Base-by-base conservation (phyloP, 1,140 invertebrate species). In the Sarcophaga peregrina region DNA sequence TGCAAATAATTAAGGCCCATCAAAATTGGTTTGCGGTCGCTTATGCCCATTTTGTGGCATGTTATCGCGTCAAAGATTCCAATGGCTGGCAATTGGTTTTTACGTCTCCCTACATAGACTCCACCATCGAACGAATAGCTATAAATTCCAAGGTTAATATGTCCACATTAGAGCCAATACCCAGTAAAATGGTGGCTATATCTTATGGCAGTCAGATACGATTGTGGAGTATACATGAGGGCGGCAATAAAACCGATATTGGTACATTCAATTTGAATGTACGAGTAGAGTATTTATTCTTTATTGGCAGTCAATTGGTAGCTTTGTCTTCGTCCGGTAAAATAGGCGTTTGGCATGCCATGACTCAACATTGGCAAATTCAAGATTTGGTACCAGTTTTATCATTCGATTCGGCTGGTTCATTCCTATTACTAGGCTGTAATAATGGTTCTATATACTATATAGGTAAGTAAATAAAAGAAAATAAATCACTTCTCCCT, bases 271-370 rank as follows among this genome's bases (percentile, higher is more conserved):
- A 97, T 91, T 91, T 98, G 8, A 95, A 96, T 85, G 97, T 98
- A 2, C 93, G 96, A 0, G 97, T 99, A 2, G 98, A 99, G 89
- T 97, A 98, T 91, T 92, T 99, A 72, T 97, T 99, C 89, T 99
- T 99, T 89, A 99, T 99, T 91, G 98, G 98, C 13, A 98, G 96
- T 85, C 98, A 99, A 88, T 91, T 99, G 52, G 98, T 99, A 13
- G 98, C 98, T 4, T 92, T 99, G 17, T 98, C 97, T 58, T 91
- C 95, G 4, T 95, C 95, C 25, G 98, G 98, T n/a, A 99, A 99
- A 92, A 97, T 99, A 83, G 98, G 98, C 8, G 98, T 99, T 17
- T 99, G 98, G 98, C 98, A 99, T 91, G 96, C 97, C 0, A 98
- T 98, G 95, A 98, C 97, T 0, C 97, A 98, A 86, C 97, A 99